phyloP scores from a whole-genome alignment of 2,797 vertebrate genomes.

The Alca torda region DNA sequence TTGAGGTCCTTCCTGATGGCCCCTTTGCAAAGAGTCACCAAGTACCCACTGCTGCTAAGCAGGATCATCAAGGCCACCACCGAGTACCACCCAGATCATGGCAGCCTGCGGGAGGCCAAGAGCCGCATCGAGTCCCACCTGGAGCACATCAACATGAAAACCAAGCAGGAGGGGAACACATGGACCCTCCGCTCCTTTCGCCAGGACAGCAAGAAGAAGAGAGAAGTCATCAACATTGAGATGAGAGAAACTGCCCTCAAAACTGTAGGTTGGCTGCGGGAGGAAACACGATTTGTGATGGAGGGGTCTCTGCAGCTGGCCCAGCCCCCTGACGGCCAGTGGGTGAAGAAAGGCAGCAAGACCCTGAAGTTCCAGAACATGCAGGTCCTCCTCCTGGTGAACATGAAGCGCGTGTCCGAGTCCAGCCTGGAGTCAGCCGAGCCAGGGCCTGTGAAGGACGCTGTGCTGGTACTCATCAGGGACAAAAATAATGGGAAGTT shows the following conservation, averaged over 20 bases:
- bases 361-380: conserved; percentile 92
- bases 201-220: conserved; percentile 89
- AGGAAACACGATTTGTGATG: conserved; percentile 89
- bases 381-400: conserved; percentile 89
- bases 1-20: conserved; percentile 93
- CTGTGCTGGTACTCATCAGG: conserved; percentile 89
- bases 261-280: conserved; percentile 87
- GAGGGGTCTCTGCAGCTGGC: conserved; percentile 89
- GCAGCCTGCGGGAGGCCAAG: conserved; percentile 88
- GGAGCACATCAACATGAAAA: conserved; percentile 96
- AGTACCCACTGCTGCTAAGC: conserved; percentile 89
- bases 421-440: conserved; percentile 59
- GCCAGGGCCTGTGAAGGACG: conserved; percentile 82
- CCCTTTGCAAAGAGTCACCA: conserved; percentile 90
- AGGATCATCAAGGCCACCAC: conserved; percentile 89
- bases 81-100: conserved; percentile 87
- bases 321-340: conserved; percentile 89
- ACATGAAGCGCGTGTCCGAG: conserved; percentile 75
- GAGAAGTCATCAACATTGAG: conserved; percentile 90
- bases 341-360: conserved; percentile 90
- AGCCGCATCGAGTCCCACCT: conserved; percentile 91
- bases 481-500: conserved; percentile 93
- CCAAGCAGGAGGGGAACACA: conserved; percentile 87
- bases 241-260: conserved; percentile 91
- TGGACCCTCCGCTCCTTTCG: conserved; percentile 92